These are phyloP conservation scores for Eupithecia subfuscata DNA, from an alignment of 2,888 invertebrate species.

Conservation along the genomic window DNA sequence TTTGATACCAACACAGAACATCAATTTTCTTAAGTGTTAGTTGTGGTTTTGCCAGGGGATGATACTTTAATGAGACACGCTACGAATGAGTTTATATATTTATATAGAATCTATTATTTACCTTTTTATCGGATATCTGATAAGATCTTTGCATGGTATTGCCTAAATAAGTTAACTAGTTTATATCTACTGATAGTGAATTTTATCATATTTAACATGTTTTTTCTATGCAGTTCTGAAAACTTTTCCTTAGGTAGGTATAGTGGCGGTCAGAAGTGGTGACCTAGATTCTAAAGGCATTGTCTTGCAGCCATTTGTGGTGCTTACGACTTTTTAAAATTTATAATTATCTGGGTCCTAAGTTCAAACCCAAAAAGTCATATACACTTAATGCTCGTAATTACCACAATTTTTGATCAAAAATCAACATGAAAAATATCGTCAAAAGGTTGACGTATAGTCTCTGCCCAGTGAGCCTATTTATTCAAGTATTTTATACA, in stretches of 20 bases:
- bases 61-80: not conserved
- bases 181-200: not conserved
- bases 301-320: too few species aligned
- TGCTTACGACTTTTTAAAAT: too few species aligned
- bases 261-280: too few species aligned
- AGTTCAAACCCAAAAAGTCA: too few species aligned
- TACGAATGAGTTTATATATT: not conserved
- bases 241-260: not conserved
- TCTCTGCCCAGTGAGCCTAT: not conserved
- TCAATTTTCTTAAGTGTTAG: not conserved
- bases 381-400: too few species aligned
- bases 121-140: not conserved
- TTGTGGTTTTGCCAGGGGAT: not conserved
- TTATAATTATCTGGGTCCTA: too few species aligned
- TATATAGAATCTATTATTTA: not conserved
- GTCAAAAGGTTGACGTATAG: not conserved
- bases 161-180: not conserved
- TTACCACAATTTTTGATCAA: not conserved
- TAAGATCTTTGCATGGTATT: not conserved
- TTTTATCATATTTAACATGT: not conserved
- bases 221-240: not conserved
- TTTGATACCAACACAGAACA: not conserved
- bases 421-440: not conserved
- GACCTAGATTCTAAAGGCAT: too few species aligned
- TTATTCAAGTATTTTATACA: too few species aligned